A percentile compares a stretch with the other conserved stretches of the same genome.
Conservation (phyloP, 2,113 vertebrate species). For the Regulus satrapa region DNA sequence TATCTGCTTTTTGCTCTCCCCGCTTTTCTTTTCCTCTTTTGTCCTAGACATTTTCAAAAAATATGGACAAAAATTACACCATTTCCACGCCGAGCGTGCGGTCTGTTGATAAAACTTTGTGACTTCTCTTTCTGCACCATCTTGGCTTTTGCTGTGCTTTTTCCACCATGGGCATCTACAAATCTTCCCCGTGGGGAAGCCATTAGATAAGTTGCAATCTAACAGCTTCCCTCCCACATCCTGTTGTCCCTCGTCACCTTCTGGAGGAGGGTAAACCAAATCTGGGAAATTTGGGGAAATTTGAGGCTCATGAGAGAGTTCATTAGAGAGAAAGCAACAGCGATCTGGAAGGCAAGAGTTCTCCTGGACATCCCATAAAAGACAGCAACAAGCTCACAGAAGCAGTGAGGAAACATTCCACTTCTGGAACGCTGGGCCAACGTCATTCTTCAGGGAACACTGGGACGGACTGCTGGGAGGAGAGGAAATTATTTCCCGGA, state of each 20-base stretch:
- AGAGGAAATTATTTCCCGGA: accelerated
- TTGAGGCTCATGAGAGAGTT: not conserved
- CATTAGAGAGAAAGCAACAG: not conserved
- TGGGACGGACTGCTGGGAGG: not conserved
- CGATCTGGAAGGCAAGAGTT: not conserved
- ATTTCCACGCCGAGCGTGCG: accelerated
- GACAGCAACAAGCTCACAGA: not conserved
- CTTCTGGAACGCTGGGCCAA: not conserved
- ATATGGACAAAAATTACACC: not conserved
- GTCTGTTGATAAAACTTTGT: accelerated
- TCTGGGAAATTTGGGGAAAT: not conserved
- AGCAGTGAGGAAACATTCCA: not conserved
- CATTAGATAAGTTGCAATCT: not conserved
- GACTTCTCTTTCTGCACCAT: not conserved
- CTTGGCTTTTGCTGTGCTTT: not conserved
- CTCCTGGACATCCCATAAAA: not conserved
- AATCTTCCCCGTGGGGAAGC: not conserved
- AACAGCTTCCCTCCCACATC: not conserved
- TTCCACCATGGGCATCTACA: not conserved
- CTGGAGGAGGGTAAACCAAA: not conserved
- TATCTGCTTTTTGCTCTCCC: not conserved
- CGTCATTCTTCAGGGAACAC: accelerated
- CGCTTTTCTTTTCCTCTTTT: not conserved
- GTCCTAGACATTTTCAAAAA: not conserved
- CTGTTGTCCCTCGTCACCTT: not conserved